Evolutionary conservation across 1,140 invertebrate species (phyloP).

Genomic region (Lethocerus indicus): DNA sequence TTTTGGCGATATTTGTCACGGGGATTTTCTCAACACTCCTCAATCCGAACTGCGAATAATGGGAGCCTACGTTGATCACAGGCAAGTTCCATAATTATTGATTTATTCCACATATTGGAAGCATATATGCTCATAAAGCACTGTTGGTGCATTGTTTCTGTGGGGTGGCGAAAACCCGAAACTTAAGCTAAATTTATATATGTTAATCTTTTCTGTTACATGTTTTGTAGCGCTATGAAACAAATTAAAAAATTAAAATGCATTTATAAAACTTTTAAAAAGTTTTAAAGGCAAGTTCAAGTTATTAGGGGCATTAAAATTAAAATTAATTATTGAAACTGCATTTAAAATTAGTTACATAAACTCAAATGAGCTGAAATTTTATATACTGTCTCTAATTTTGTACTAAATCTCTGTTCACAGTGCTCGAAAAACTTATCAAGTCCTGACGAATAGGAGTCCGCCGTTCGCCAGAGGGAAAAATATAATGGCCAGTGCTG

Average conservation of each 20-base stretch:
- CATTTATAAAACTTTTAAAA: neutral
- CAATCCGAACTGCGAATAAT: neutral
- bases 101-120: neutral
- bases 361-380: neutral
- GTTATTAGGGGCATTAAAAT: neutral
- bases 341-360: neutral
- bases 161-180: too few relatives aligned
- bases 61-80: conserved; percentile 13
- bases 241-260: neutral
- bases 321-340: neutral
- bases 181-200: too few relatives aligned
- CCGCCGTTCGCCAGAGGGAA: conserved; percentile 12
- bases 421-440: conserved; percentile 11
- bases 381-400: neutral
- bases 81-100: conserved; percentile 3
- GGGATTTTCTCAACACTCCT: neutral
- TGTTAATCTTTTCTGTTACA: too few relatives aligned
- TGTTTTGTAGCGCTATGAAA: neutral
- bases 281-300: neutral
- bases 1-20: neutral
- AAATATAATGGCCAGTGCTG: too few relatives aligned
- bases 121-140: neutral
- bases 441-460: conserved; percentile 11
- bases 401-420: neutral
- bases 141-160: neutral